Percentiles rank a stretch among this genome's conserved stretches.
phyloP scores from a whole-genome alignment of 2,113 vertebrate genomes.

The Strigops habroptila region DNA sequence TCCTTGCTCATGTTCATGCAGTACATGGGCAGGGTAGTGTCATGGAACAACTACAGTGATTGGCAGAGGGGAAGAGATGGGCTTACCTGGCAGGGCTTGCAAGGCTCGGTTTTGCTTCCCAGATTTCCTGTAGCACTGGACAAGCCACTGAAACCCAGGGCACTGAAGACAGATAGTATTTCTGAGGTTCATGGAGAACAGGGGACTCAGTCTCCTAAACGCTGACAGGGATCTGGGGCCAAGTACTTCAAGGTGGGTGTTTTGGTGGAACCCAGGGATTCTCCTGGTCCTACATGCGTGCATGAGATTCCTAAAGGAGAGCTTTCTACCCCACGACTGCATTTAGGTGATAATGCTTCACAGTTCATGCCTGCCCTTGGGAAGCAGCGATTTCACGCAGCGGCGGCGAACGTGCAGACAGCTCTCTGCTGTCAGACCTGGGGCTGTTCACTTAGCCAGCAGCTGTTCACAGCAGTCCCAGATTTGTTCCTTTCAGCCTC shows the following conservation, averaged over 20 bases:
- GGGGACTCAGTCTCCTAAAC: neutral
- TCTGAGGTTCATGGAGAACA: neutral
- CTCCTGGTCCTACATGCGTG: neutral
- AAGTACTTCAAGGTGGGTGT: neutral
- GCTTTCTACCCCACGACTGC: neutral
- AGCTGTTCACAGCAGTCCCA: neutral
- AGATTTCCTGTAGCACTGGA: neutral
- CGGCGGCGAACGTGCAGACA: neutral
- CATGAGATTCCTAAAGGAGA: neutral
- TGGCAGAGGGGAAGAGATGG: fast-evolving
- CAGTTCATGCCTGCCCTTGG: neutral
- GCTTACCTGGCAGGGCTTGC: neutral
- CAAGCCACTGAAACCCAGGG: neutral
- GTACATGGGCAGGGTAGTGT: neutral
- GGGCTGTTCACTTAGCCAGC: neutral
- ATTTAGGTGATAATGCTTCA: neutral
- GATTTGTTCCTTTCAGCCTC: neutral
- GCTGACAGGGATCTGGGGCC: neutral
- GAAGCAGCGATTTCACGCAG: neutral
- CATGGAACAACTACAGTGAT: neutral
- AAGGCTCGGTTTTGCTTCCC: neutral
- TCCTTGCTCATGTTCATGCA: neutral
- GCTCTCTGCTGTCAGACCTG: neutral
- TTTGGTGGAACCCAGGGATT: neutral
- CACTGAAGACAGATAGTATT: neutral